Evolutionary conservation across 1,140 invertebrate genomes (phyloP).

Genomic region (Drosophila ohnishii): DNA sequence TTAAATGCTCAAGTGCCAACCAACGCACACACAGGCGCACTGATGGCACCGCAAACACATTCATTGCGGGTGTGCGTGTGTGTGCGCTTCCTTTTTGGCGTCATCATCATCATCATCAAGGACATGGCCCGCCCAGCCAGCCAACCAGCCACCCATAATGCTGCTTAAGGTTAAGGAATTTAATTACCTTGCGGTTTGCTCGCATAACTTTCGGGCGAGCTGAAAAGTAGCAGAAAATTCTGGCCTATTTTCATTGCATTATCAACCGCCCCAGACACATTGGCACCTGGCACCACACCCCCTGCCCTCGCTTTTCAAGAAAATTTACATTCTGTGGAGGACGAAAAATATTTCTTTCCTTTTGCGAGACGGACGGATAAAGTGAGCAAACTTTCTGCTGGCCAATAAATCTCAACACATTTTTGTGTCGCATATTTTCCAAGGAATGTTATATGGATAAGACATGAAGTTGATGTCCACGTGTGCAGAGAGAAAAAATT

Average conservation of each 20-base stretch:
- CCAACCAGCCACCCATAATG: conserved; percentile 41
- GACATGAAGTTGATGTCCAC: not conserved
- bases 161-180: conserved; percentile 70
- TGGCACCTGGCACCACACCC: conserved; percentile 28
- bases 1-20: conserved; percentile 72
- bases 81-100: conserved; percentile 33
- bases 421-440: conserved; percentile 24
- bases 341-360: conserved; percentile 31
- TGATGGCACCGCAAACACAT: conserved; percentile 64
- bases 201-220: conserved; percentile 58
- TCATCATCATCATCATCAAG: conserved; percentile 35
- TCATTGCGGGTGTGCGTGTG: conserved; percentile 53
- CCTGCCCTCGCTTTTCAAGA: conserved; percentile 4
- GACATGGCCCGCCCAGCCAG: conserved; percentile 32
- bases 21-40: conserved; percentile 35
- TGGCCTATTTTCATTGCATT: conserved; percentile 51
- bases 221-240: conserved; percentile 41
- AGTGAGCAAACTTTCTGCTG: not conserved
- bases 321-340: conserved; percentile 36
- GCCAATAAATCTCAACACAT: conserved; percentile 39
- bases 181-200: conserved; percentile 68
- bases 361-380: conserved; percentile 5
- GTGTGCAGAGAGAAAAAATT: conserved; percentile 1
- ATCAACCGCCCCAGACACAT: conserved; percentile 29
- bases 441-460: not conserved